These are phyloP conservation scores for Caligus rogercresseyi DNA, from an alignment of 1,140 invertebrate genomes.

Conservation along the genomic window DNA sequence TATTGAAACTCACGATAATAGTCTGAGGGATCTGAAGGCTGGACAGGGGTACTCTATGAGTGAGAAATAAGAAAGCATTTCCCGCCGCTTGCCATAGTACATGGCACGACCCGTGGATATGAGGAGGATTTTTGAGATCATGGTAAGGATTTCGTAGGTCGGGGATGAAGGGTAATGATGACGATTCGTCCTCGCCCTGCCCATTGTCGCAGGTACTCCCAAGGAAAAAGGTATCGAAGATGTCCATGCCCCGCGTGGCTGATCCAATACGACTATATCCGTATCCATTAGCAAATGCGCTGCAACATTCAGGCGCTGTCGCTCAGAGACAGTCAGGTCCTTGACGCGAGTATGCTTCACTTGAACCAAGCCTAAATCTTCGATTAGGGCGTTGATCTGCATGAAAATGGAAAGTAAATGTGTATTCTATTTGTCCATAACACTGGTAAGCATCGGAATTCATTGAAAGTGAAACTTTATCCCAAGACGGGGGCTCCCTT, in stretches of 20 bases:
- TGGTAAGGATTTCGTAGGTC: constrained; percentile 85
- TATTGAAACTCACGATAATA: constrained; percentile 70
- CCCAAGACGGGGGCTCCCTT: too few species aligned
- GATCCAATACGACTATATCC: constrained; percentile 45
- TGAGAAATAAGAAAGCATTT: constrained; percentile 81
- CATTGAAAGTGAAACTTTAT: too few species aligned
- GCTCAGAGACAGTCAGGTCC: constrained; percentile 64
- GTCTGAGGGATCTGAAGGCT: constrained; percentile 84
- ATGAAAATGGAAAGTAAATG: too few species aligned
- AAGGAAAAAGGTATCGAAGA: constrained; percentile 86
- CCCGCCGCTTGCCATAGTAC: constrained; percentile 66
- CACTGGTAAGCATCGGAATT: too few species aligned
- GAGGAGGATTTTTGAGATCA: constrained; percentile 64
- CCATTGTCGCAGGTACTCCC: constrained; percentile 88
- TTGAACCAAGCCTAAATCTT: constrained; percentile 71
- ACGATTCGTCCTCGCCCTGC: constrained; percentile 45
- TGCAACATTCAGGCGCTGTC: constrained; percentile 61
- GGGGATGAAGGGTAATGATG: constrained; percentile 81
- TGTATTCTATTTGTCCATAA: too few species aligned
- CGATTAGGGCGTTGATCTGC: constrained; percentile 62
- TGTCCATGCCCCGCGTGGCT: constrained; percentile 84
- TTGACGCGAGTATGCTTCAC: constrained; percentile 56
- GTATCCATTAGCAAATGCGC: constrained; percentile 56
- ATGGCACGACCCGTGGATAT: constrained; percentile 73
- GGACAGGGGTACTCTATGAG: constrained; percentile 86